Evolutionary conservation across 2,888 invertebrate genomes (phyloP), one percentile per base, ranked within the genome.

Genomic region (Chironomus riparius): DNA sequence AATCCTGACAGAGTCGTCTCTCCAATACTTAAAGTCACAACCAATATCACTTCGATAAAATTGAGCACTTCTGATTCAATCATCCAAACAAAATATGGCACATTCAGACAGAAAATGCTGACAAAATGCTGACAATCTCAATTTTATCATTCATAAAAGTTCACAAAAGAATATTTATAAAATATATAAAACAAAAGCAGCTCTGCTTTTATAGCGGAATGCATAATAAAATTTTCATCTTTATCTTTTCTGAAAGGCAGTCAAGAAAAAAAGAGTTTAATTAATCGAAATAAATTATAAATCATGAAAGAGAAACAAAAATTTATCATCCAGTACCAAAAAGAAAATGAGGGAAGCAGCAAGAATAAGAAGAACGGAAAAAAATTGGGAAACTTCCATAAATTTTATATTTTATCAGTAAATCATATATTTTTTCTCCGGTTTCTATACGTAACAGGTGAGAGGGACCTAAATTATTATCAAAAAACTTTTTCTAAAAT

Each of bases 381-480:
- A 38, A 38, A 38, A 38, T 38, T 38, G 38, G 38, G 38, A 38
- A 38, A 38, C 38, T 38, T 38, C 18, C 56, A 56, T 56, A 56
- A 56, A 56, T 38, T 56, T 56, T 56, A 56, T 56, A 15, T 15
- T 56, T 56, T 56, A 18, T 56, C 56, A 56, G 56, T 56, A 56
- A 56, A 56, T 56, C 56, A 56, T 38, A 10, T 10, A 38, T 38
- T 38, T 10, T 38, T 38, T 10, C 38, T 38, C n/a, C 38, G 38
- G 38, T 38, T 38, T 10, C 38, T 38, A 38, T 38, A 65, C 15
- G 48, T 73, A 73, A 73, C 72, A 73, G 62, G 72, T 73, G 62
- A 73, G 22, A 61, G 61, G 6, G 18, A 24, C 24, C 65, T 73
- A 73, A 73, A 73, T 73, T 73, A 73, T 73, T 48, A 73, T 73